These are phyloP conservation scores for Lepus townsendii DNA, from an alignment of 2,797 vertebrate species.

Conservation along the genomic window DNA sequence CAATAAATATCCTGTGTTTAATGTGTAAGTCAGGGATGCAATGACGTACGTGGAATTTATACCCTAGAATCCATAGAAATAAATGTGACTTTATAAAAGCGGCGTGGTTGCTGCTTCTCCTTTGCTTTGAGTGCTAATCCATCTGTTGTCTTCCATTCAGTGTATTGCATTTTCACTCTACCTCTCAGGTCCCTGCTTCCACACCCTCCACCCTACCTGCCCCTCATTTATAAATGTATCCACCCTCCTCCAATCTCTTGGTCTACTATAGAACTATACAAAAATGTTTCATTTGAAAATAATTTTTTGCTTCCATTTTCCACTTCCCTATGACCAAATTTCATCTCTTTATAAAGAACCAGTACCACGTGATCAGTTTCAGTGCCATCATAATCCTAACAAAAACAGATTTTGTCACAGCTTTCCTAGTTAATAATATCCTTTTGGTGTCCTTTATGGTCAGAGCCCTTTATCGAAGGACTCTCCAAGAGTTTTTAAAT, in stretches of 20 bases:
- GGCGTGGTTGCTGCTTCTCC: not conserved
- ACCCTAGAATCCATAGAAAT: not conserved
- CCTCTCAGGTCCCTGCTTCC: not conserved
- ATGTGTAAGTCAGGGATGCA: not conserved
- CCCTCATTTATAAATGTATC: not conserved
- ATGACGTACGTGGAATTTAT: not conserved
- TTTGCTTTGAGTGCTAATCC: not conserved
- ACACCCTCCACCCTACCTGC: too few species aligned
- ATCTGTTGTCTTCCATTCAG: not conserved
- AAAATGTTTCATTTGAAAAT: conserved; percentile 9
- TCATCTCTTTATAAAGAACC: not conserved
- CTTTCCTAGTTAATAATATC: not conserved
- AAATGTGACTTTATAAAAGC: not conserved
- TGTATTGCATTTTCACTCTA: not conserved
- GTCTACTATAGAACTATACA: not conserved
- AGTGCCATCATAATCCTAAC: not conserved
- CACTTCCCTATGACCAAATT: not conserved
- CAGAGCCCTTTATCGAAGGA: not conserved
- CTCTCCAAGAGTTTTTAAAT: conserved; percentile 1
- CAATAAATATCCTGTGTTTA: not conserved
- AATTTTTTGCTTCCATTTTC: not conserved
- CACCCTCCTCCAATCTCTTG: not conserved
- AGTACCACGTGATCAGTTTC: not conserved
- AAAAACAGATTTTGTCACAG: conserved; percentile 8
- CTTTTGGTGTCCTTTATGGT: not conserved